Conservation (phyloP, 2,113 vertebrate species). For the Oncorhynchus keta region DNA sequence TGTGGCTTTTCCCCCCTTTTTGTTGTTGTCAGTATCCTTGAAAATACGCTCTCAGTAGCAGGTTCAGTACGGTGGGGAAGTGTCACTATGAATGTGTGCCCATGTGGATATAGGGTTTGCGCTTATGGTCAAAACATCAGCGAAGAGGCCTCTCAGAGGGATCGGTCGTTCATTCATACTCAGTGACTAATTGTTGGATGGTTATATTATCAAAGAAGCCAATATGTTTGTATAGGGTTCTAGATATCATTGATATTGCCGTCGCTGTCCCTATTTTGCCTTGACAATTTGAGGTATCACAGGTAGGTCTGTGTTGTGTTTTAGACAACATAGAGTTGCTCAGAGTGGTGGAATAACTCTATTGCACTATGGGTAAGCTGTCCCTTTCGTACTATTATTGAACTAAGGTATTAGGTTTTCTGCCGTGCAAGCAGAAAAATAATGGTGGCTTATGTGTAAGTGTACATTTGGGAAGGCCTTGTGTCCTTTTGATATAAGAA, state of each 20-base stretch:
- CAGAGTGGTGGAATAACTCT: conserved; percentile 59
- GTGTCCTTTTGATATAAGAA: conserved; percentile 78
- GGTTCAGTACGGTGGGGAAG: conserved; percentile 40
- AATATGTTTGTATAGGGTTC: neutral
- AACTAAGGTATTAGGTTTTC: conserved; percentile 93
- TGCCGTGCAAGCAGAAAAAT: conserved; percentile 98
- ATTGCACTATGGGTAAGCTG: conserved; percentile 64
- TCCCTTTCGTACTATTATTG: conserved; percentile 91
- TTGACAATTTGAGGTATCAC: neutral
- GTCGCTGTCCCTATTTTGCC: neutral
- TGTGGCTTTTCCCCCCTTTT: conserved; percentile 40
- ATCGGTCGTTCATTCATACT: conserved; percentile 66
- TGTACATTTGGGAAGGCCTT: conserved; percentile 88
- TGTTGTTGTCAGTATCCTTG: conserved; percentile 53
- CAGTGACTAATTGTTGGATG: neutral
- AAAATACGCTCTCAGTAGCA: conserved; percentile 59
- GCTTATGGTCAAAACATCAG: conserved; percentile 66
- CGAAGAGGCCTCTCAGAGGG: conserved; percentile 62
- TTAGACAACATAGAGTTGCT: conserved; percentile 55
- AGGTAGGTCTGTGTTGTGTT: conserved; percentile 48
- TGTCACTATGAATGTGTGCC: conserved; percentile 1
- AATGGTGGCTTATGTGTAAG: conserved; percentile 96
- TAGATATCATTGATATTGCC: neutral
- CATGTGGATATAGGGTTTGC: neutral
- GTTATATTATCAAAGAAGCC: neutral